Base-by-base conservation (phyloP, 2,888 invertebrate species). In the Amorpha juglandis region DNA sequence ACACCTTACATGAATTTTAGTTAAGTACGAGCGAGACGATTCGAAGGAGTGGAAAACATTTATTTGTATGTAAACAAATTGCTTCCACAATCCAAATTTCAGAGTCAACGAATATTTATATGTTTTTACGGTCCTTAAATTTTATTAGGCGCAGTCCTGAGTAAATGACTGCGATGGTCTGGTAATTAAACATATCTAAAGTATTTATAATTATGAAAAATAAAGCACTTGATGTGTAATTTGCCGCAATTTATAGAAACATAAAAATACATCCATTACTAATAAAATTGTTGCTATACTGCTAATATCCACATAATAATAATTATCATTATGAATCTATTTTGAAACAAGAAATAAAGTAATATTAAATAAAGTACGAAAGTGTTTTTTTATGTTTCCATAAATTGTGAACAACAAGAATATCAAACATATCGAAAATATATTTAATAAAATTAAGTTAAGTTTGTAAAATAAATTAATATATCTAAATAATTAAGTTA, bases 51-150 rank as follows among this genome's bases (percentile, higher is more conserved):
- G 77, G 42, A 62, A 58, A 33, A 47, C 38, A 47, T 27, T 45
- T 62, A 50, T 84, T 87, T 82, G 1, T 48, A 16, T 48, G 16
- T 50, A 50, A 50, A 48, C 80, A 82, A 78, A 79, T 89, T 83
- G 89, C 90, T 90, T 91, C 84, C 84, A 88, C 38, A 78, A 86
- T 84, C 82, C 84, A 84, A 83, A 83, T 84, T 87, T 86, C 83
- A 89, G 79, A 88, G 83, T 91, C 92, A 92, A 92, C 92, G 92
- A 92, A 92, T 90, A 88, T 91, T 91, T 87, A 86, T 90, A 91
- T 86, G 84, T 88, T 90, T 86, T 90, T 91, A 67, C 48, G 38
- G 42, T 52, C 63, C 42, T 67, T 62, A 65, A 45, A 62, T 45
- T 65, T 66, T 68, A 70, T 45, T 53, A 53, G 53, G 52, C 11